Percentiles rank a stretch among this genome's conserved stretches.
phyloP scores from a whole-genome alignment of 2,888 invertebrate species.

The Monochamus alternatus region DNA sequence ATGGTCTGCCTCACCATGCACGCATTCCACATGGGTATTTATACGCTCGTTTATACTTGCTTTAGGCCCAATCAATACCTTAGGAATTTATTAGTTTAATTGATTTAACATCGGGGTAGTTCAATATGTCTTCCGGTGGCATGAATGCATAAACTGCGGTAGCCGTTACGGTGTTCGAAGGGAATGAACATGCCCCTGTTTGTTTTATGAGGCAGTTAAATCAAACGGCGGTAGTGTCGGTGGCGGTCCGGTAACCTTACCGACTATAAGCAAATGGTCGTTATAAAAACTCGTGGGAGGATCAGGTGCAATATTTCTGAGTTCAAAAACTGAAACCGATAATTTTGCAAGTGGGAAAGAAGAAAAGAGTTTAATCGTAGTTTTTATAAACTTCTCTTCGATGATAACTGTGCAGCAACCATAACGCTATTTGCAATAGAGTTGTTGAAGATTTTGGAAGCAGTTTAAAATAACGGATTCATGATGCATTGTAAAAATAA shows the following conservation, averaged over 20 bases:
- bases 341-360: too few species aligned
- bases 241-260: conserved; percentile 50
- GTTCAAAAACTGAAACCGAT: conserved; percentile 5
- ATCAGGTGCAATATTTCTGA: conserved; percentile 15
- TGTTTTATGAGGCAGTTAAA: conserved; percentile 52
- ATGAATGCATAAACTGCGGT: conserved; percentile 56
- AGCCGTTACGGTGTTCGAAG: conserved; percentile 50
- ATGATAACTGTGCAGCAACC: too few species aligned
- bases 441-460: too few species aligned
- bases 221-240: conserved; percentile 52
- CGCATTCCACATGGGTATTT: background rate
- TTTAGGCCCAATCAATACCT: conserved; percentile 26
- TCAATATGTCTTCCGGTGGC: conserved; percentile 29
- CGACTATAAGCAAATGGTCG: conserved; percentile 21
- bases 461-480: too few species aligned
- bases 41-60: conserved; percentile 4
- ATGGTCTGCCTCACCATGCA: background rate
- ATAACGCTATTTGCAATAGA: too few species aligned
- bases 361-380: too few species aligned
- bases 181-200: conserved; percentile 37
- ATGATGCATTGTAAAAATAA: too few species aligned
- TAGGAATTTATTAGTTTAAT: conserved; percentile 35
- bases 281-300: conserved; percentile 29
- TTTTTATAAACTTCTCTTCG: too few species aligned
- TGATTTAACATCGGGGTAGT: conserved; percentile 33